These are phyloP conservation scores for Drosophila dunni DNA, from an alignment of 1,140 invertebrate genomes.

Conservation along the genomic window DNA sequence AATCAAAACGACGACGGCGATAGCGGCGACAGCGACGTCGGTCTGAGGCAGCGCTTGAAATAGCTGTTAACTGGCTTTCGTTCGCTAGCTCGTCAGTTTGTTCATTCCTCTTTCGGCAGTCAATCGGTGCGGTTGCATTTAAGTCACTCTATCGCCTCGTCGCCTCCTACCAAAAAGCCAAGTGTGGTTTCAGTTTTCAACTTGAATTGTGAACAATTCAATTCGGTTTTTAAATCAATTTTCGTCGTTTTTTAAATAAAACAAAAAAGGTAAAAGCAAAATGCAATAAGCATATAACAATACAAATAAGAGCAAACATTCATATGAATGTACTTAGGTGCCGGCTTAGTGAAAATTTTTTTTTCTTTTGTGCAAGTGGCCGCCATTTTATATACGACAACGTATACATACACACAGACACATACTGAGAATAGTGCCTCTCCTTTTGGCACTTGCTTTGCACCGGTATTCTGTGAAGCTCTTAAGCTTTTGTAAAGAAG, in stretches of 20 bases:
- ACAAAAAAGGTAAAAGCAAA: slow-evolving; percentile 41
- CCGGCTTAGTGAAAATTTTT: slow-evolving; percentile 53
- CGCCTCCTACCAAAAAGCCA: slow-evolving; percentile 46
- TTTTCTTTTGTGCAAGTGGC: slow-evolving; percentile 45
- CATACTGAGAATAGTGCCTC: slow-evolving; percentile 5
- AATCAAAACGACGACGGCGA: slow-evolving; percentile 10
- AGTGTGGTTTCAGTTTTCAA: slow-evolving; percentile 42
- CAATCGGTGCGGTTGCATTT: slow-evolving; percentile 68
- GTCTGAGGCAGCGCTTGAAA: slow-evolving; percentile 54
- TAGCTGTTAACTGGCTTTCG: slow-evolving; percentile 77
- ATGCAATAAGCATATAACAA: not conserved
- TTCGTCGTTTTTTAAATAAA: slow-evolving; percentile 44
- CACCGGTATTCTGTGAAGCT: slow-evolving; percentile 33
- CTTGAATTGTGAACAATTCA: slow-evolving; percentile 42
- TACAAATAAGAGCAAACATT: slow-evolving; percentile 1
- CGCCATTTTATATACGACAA: slow-evolving; percentile 41
- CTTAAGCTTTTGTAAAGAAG: slow-evolving; percentile 31
- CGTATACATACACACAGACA: slow-evolving; percentile 31
- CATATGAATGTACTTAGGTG: slow-evolving; percentile 6
- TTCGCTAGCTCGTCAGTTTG: slow-evolving; percentile 58
- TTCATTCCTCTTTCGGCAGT: slow-evolving; percentile 79
- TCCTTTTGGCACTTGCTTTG: slow-evolving; percentile 32
- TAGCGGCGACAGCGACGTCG: slow-evolving; percentile 36
- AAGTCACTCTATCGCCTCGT: slow-evolving; percentile 43
- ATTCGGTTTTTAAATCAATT: slow-evolving; percentile 43